Evolutionary conservation across 2,113 vertebrate genomes (phyloP), one percentile per base, ranked within the genome.

Genomic region (Actenoides hombroni): DNA sequence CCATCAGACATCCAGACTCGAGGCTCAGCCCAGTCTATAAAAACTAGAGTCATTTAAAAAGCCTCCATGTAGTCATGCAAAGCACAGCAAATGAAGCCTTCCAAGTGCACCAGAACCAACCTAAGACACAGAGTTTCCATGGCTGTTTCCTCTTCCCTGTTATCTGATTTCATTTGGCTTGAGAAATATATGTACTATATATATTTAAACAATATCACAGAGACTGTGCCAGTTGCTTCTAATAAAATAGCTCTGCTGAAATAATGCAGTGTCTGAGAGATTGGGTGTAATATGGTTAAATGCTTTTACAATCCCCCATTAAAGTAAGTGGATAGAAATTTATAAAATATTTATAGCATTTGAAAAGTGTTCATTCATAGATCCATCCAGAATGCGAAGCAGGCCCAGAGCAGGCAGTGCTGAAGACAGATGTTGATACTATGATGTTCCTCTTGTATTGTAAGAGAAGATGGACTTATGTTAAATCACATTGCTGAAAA

Each of bases 331-430:
- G 97, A 98, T 98, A 97, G 96, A 97, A 98, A 98, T 98, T 97
- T 97, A 98, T 98, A 98, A 98, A 98, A 98, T 98, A 98, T 97
- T 98, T 97, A 98, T 98, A 96, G 96, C 96, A 82, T 98, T 97
- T 97, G 97, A 97, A 97, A 97, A 97, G 96, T 73, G 64, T 97
- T 98, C 94, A 92, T 97, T 98, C 96, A 92, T 53, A 69, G 93
- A 88, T 92, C 92, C 96, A 92, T 92, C 84, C 91, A 89, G 97
- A 98, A 96, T 95, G 83, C 10, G 5, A 97, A 97, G 88, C 86
- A 92, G 61, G 81, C 78, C 77, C 70, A 95, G 84, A 59, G 73
- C 57, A 51, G 92, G 31, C n/a, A 87, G 80, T 23, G 88, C 83
- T 86, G 73, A 89, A 94, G 94, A 88, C 63, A 73, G 84, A 94